These are phyloP conservation scores for Patiria pectinifera DNA, from an alignment of 53 echinoderm and acorn worm species.

Conservation along the genomic window DNA sequence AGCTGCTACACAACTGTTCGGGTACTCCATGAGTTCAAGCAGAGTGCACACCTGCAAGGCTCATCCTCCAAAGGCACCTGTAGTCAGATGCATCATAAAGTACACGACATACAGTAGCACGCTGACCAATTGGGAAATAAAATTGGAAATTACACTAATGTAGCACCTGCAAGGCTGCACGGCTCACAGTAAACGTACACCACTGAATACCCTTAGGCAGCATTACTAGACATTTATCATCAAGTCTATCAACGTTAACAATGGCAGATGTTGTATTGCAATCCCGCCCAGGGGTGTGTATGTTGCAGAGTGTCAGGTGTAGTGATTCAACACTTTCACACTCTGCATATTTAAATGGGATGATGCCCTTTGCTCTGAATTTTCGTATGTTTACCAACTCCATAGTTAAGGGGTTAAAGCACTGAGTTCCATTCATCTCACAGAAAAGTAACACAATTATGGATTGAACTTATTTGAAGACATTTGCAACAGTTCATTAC, in stretches of 20 bases:
- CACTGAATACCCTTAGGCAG: neutral
- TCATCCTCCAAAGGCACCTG: no score
- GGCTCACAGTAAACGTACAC: neutral
- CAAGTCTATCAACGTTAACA: neutral
- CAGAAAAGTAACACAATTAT: no score
- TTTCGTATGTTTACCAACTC: neutral
- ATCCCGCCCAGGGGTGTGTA: neutral
- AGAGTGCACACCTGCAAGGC: no score
- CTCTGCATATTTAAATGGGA: conserved; percentile 35
- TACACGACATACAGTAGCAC: neutral
- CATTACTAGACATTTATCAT: neutral
- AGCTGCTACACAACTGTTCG: no score
- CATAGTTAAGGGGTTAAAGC: no score
- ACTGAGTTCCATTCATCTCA: no score
- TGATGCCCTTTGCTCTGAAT: neutral
- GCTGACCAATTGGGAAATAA: neutral
- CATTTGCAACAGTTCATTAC: no score
- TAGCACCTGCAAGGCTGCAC: neutral
- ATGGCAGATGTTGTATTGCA: neutral
- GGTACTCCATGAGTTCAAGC: no score
- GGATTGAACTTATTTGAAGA: no score
- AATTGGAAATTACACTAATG: neutral
- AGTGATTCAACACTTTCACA: conserved; percentile 53
- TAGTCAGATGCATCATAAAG: no score
- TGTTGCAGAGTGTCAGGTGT: conserved; percentile 30